Conservation (phyloP, 2,113 vertebrate genomes). For the Campylomormyrus tamandua region DNA sequence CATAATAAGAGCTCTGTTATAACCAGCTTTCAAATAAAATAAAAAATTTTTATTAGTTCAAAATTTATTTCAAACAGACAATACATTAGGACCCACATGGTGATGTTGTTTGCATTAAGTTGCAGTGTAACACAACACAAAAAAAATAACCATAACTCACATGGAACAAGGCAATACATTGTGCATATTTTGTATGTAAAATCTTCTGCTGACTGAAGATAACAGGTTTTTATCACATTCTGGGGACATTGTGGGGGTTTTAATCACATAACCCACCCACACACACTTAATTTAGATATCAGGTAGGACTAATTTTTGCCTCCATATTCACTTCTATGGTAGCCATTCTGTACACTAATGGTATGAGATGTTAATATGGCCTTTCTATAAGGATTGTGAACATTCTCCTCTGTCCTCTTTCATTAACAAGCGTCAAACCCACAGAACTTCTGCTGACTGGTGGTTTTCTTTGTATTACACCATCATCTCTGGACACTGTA, state of each 20-base stretch:
- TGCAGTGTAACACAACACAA: neutral
- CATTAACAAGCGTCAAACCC: neutral
- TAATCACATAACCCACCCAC: neutral
- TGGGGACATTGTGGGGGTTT: too few relatives aligned
- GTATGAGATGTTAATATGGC: neutral
- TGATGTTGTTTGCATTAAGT: neutral
- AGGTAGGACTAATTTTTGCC: neutral
- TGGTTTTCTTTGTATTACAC: neutral
- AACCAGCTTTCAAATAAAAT: neutral
- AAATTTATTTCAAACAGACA: neutral
- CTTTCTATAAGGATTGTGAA: neutral
- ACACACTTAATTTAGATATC: neutral
- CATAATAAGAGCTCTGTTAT: neutral
- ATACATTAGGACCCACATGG: neutral
- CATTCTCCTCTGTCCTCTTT: neutral
- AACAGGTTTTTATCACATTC: too few relatives aligned
- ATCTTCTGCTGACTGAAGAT: too few relatives aligned
- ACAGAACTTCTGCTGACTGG: neutral
- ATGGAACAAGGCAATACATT: neutral
- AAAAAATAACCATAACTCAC: neutral
- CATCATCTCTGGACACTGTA: neutral
- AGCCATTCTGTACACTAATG: neutral
- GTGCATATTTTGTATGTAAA: neutral
- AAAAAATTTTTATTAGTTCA: neutral
- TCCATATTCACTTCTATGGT: neutral